Conservation (phyloP, 2,113 vertebrate genomes). For the Oryzias celebensis region DNA sequence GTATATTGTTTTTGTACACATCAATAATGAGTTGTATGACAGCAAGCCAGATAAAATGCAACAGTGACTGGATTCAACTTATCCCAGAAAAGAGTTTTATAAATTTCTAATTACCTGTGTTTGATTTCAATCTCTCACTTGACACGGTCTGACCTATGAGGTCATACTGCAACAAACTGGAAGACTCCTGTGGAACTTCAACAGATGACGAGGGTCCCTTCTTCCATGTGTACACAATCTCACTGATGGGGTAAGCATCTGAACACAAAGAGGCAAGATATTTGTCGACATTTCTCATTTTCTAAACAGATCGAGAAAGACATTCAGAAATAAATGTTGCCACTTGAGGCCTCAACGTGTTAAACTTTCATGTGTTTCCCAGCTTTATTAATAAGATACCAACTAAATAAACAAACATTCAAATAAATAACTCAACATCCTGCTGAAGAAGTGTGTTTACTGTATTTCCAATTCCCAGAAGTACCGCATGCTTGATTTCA, state of each 20-base stretch:
- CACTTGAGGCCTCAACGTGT: not conserved
- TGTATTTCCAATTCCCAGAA: not conserved
- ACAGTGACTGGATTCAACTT: no score
- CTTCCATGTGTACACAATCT: slow-evolving; percentile 85
- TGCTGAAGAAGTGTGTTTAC: not conserved
- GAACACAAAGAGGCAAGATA: not conserved
- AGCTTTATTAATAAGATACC: not conserved
- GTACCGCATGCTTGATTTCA: slow-evolving; percentile 5
- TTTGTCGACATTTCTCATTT: not conserved
- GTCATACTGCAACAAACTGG: slow-evolving; percentile 82
- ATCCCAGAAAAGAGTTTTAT: not conserved
- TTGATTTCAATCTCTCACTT: slow-evolving; percentile 80
- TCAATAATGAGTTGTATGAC: no score
- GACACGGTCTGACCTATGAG: slow-evolving; percentile 83
- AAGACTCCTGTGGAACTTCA: slow-evolving; percentile 82
- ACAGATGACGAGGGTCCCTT: slow-evolving; percentile 81
- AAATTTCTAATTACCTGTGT: slow-evolving; percentile 70
- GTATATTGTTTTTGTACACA: no score
- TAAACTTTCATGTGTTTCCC: not conserved
- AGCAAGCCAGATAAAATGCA: no score
- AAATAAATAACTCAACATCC: not conserved
- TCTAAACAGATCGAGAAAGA: not conserved
- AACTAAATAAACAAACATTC: not conserved
- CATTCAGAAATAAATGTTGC: not conserved
- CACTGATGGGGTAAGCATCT: slow-evolving; percentile 83